Evolutionary conservation across 2,797 vertebrate species (phyloP).

Genomic region (Hozukius guyotensis): DNA sequence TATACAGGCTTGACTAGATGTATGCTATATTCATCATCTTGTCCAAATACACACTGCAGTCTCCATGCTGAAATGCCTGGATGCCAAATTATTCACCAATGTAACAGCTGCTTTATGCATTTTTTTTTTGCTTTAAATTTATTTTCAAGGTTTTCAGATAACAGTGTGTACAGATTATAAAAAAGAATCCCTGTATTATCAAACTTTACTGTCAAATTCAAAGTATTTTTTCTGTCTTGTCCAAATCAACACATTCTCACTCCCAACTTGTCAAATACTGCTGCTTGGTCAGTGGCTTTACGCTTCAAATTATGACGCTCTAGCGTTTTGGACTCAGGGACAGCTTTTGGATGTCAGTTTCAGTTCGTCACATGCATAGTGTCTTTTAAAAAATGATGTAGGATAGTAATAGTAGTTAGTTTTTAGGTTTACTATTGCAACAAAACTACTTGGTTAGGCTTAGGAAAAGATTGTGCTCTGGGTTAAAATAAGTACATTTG

Average conservation of each 20-base stretch:
- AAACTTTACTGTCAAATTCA: not conserved
- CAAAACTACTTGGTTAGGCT: too few species aligned
- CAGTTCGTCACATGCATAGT: not conserved
- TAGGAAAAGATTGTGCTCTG: too few species aligned
- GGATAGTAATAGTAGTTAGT: too few species aligned
- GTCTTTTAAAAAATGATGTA: not conserved
- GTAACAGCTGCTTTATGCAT: not conserved
- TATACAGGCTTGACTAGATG: conserved; percentile 56
- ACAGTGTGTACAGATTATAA: not conserved
- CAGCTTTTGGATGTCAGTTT: not conserved
- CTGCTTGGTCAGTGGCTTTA: too few species aligned
- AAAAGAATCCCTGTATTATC: not conserved
- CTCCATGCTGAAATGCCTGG: not conserved
- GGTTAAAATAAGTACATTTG: too few species aligned
- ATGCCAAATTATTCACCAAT: not conserved
- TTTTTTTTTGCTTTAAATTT: not conserved
- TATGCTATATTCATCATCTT: conserved; percentile 63
- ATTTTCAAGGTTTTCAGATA: not conserved
- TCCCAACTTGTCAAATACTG: not conserved
- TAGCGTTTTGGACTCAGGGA: not conserved
- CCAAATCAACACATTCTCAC: not conserved
- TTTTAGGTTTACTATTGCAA: too few species aligned
- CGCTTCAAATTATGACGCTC: too few species aligned
- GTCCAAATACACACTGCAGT: conserved; percentile 45
- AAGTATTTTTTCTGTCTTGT: not conserved